Evolutionary conservation across 1,140 invertebrate species (phyloP).

Genomic region (Bombus soroeensis): DNA sequence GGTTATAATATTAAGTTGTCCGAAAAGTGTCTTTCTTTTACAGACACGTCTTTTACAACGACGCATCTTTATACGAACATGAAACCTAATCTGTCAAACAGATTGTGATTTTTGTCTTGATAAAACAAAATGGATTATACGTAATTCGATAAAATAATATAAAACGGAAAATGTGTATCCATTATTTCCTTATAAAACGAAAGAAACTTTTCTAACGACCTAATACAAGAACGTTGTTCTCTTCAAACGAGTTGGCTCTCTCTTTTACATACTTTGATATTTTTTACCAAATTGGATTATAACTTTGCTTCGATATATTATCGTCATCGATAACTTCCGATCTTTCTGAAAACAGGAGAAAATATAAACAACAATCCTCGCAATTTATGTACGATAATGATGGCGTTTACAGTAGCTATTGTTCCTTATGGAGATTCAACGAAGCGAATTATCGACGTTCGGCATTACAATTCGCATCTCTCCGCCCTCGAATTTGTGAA

Average conservation of each 20-base stretch:
- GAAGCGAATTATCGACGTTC: background rate
- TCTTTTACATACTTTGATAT: background rate
- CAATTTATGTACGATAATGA: background rate
- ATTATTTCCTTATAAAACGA: no score
- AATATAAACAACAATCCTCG: background rate
- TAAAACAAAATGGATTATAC: no score
- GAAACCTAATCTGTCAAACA: no score
- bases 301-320: background rate
- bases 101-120: no score
- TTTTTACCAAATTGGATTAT: background rate
- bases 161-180: no score
- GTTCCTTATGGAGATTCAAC: background rate
- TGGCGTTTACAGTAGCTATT: background rate
- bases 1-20: no score
- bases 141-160: no score
- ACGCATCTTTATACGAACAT: no score
- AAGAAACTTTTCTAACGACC: no score
- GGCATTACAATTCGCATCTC: background rate
- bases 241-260: background rate
- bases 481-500: conserved; percentile 26
- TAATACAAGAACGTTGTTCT: background rate
- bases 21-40: no score
- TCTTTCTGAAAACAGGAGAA: background rate
- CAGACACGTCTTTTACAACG: no score
- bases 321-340: background rate